Evolutionary conservation across 2,113 vertebrate genomes (phyloP).

Genomic region (Ascaphus truei): DNA sequence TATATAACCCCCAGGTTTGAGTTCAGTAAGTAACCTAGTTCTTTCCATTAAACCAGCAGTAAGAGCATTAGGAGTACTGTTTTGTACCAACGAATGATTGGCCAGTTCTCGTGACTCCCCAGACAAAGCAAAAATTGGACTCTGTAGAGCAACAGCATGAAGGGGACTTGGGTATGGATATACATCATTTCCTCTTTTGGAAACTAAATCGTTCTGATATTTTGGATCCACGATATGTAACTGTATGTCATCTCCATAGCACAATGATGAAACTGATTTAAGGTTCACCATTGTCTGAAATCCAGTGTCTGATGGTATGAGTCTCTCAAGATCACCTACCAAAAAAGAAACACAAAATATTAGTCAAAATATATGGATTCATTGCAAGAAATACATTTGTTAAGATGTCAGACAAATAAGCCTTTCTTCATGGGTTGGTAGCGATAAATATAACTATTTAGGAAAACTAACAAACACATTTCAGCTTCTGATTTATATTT

Average conservation of each 20-base stretch:
- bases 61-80: background rate
- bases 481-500: too few species aligned
- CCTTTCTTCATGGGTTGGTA: too few species aligned
- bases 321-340: constrained; percentile 83
- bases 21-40: constrained; percentile 41
- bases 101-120: constrained; percentile 36
- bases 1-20: constrained; percentile 67
- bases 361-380: too few species aligned
- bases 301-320: constrained; percentile 48
- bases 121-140: constrained; percentile 77
- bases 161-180: constrained; percentile 91
- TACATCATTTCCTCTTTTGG: constrained; percentile 73
- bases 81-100: background rate
- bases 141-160: constrained; percentile 90
- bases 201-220: constrained; percentile 79
- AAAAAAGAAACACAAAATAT: background rate
- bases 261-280: constrained; percentile 38
- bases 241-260: constrained; percentile 38
- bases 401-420: too few species aligned
- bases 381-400: too few species aligned
- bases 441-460: too few species aligned
- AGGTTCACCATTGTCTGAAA: constrained; percentile 54
- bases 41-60: constrained; percentile 26
- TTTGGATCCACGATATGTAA: constrained; percentile 63
- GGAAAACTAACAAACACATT: too few species aligned